phyloP scores from a whole-genome alignment of 2,888 invertebrate species.

The Andrena marginata region DNA sequence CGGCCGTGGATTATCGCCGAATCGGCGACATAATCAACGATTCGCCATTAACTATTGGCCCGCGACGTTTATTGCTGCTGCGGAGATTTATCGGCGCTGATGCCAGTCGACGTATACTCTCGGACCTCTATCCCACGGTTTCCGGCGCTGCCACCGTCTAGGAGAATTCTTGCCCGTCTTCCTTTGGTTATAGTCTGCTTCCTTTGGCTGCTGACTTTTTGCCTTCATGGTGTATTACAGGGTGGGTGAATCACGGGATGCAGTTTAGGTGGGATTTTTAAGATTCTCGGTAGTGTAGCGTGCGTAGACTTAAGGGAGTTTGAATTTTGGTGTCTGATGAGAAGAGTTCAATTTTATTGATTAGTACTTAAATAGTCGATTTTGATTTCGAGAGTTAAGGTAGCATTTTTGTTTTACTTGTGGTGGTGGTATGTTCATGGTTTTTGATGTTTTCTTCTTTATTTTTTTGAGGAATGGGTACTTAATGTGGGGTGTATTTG shows the following conservation, averaged over 20 bases:
- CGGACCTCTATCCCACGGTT: constrained; percentile 43
- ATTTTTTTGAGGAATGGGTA: too few species aligned
- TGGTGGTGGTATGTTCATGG: too few species aligned
- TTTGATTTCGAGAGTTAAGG: too few species aligned
- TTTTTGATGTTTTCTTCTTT: too few species aligned
- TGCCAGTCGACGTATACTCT: constrained; percentile 55
- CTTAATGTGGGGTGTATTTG: too few species aligned
- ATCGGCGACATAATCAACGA: constrained; percentile 66
- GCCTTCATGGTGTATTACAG: background rate
- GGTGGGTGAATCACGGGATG: background rate
- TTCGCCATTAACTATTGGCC: constrained; percentile 60
- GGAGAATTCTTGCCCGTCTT: background rate
- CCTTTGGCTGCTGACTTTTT: background rate
- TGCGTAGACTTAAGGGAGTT: too few species aligned
- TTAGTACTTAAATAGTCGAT: too few species aligned
- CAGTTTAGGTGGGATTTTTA: background rate
- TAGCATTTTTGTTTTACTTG: too few species aligned
- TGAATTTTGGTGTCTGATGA: too few species aligned
- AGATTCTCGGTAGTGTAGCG: too few species aligned
- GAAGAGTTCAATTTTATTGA: too few species aligned
- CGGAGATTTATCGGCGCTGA: constrained; percentile 63
- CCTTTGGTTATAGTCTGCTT: background rate
- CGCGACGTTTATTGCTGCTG: constrained; percentile 67
- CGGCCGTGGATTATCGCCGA: constrained; percentile 62
- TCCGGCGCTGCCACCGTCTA: constrained; percentile 35